phyloP scores from a whole-genome alignment of 2,888 invertebrate species.

The Altica lythri region DNA sequence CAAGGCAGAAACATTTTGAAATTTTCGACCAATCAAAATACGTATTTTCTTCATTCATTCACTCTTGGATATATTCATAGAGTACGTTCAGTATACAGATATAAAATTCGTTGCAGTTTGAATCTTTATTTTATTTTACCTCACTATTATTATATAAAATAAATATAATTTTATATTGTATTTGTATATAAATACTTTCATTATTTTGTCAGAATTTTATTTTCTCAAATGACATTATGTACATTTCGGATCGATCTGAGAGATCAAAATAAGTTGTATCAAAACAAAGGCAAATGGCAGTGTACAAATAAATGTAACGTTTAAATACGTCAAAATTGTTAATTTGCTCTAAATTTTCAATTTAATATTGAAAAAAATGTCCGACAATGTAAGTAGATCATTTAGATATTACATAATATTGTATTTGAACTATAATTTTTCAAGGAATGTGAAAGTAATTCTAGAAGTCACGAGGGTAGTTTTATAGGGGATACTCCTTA shows the following conservation, averaged over 20 bases:
- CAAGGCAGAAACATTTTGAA: constrained; percentile 46
- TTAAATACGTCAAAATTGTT: constrained; percentile 13
- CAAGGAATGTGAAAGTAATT: constrained; percentile 25
- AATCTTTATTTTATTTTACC: too few relatives aligned
- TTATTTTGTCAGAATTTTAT: too few relatives aligned
- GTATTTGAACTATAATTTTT: constrained; percentile 10
- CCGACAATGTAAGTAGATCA: constrained; percentile 38
- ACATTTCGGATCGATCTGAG: too few relatives aligned
- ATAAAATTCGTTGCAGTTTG: too few relatives aligned
- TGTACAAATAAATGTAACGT: constrained; percentile 23
- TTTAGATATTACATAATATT: too few relatives aligned
- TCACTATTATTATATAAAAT: too few relatives aligned
- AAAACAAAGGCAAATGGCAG: constrained; percentile 24
- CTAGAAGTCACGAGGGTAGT: constrained; percentile 15
- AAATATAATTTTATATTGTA: too few relatives aligned
- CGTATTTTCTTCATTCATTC: constrained; percentile 28
- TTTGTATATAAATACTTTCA: too few relatives aligned
- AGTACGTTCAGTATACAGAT: neutral
- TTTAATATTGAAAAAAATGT: constrained; percentile 28
- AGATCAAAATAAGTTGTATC: too few relatives aligned
- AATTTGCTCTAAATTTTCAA: constrained; percentile 10
- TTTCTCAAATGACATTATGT: too few relatives aligned
- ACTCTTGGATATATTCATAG: constrained; percentile 31
- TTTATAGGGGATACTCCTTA: constrained; percentile 27
- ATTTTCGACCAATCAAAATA: constrained; percentile 46